Conservation (phyloP, 2,113 vertebrate species). For the Lepus timidus region DNA sequence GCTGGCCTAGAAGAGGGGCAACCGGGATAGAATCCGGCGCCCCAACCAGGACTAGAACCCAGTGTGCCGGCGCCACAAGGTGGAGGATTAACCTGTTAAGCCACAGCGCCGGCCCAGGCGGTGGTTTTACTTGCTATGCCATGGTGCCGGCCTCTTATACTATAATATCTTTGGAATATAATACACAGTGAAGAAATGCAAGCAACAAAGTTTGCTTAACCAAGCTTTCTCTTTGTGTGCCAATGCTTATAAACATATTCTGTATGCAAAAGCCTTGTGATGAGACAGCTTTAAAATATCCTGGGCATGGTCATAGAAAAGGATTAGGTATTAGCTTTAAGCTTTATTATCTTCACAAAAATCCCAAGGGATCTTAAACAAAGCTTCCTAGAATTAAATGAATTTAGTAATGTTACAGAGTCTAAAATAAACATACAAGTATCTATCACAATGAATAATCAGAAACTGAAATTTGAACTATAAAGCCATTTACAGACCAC, state of each 20-base stretch:
- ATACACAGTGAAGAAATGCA: background rate
- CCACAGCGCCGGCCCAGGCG: no score
- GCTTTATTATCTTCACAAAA: constrained; percentile 49
- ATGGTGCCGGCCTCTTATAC: no score
- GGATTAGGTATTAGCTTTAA: background rate
- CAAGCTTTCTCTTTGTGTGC: background rate
- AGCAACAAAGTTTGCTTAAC: background rate
- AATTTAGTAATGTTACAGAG: background rate
- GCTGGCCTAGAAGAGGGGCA: no score
- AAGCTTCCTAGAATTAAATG: constrained; percentile 20
- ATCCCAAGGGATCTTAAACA: background rate
- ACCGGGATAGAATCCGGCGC: no score
- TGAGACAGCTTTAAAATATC: background rate
- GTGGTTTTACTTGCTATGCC: no score
- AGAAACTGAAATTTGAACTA: constrained; percentile 39
- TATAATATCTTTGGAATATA: background rate
- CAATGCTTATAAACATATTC: background rate
- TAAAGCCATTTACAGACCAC: background rate
- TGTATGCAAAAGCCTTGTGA: background rate
- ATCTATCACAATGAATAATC: background rate
- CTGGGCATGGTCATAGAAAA: background rate
- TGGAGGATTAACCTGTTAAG: no score
- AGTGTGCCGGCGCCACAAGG: no score
- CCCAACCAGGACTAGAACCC: no score
- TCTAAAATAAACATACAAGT: background rate